Evolutionary conservation across 2,888 invertebrate species (phyloP).

Genomic region (Didymodactylos carnosus): DNA sequence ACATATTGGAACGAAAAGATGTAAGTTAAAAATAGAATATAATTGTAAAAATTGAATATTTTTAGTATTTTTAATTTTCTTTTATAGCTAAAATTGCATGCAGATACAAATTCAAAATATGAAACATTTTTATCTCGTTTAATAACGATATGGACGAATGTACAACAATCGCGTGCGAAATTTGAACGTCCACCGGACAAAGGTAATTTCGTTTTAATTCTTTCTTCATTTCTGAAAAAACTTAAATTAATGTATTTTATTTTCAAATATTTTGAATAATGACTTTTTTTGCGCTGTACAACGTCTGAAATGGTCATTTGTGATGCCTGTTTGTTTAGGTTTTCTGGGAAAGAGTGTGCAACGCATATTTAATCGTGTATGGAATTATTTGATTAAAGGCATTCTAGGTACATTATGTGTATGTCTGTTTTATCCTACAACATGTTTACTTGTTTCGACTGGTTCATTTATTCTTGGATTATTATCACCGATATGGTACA

Average conservation of each 20-base stretch:
- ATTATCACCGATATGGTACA: constrained; percentile 42
- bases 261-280: too few relatives aligned
- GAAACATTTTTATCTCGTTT: constrained; percentile 66
- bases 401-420: constrained; percentile 58
- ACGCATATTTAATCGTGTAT: constrained; percentile 60
- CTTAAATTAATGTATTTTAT: too few relatives aligned
- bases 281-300: too few relatives aligned
- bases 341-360: constrained; percentile 71
- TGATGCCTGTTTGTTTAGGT: too few relatives aligned
- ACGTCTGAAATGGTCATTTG: too few relatives aligned
- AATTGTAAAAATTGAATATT: not conserved
- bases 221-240: too few relatives aligned
- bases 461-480: constrained; percentile 51
- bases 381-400: constrained; percentile 72
- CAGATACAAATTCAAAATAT: constrained; percentile 34
- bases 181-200: constrained; percentile 83
- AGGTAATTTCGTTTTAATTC: too few relatives aligned
- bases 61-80: not conserved
- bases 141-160: constrained; percentile 63
- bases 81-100: not conserved
- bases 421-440: constrained; percentile 54
- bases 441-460: constrained; percentile 48
- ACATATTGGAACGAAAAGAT: constrained; percentile 43
- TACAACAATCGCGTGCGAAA: constrained; percentile 65
- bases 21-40: constrained; percentile 21